Percentiles rank a stretch among this genome's conserved stretches.
Evolutionary conservation across 2,113 vertebrate genomes (phyloP).

Genomic region (Marcusenius ussheri): DNA sequence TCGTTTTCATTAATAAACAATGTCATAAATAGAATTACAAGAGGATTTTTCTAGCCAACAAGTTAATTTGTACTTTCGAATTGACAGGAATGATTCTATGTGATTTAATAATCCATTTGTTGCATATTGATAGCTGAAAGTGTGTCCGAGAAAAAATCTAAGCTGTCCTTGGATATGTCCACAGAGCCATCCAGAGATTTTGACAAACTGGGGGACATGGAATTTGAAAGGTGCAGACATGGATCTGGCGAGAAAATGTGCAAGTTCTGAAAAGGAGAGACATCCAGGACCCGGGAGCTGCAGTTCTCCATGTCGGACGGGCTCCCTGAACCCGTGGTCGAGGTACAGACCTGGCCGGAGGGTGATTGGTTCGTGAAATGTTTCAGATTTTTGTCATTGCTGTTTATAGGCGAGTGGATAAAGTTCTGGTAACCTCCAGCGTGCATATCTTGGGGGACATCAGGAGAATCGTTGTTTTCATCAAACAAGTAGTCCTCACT

Average conservation of each 20-base stretch:
- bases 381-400: conserved; percentile 97
- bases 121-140: conserved; percentile 90
- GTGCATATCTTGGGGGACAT: conserved; percentile 74
- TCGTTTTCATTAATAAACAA: conserved; percentile 47
- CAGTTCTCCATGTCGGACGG: conserved; percentile 93
- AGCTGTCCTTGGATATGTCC: conserved; percentile 79
- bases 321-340: conserved; percentile 90
- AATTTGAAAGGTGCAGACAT: conserved; percentile 82
- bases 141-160: conserved; percentile 95
- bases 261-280: conserved; percentile 86
- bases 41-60: conserved; percentile 32
- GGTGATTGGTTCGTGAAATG: conserved; percentile 85
- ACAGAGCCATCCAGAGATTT: conserved; percentile 80
- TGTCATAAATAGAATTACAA: conserved; percentile 46
- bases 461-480: conserved; percentile 76
- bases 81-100: background rate
- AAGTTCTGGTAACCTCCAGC: conserved; percentile 80
- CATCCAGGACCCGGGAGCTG: conserved; percentile 75
- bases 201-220: conserved; percentile 82
- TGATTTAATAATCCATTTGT: conserved; percentile 83
- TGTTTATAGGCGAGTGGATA: conserved; percentile 72
- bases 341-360: conserved; percentile 80
- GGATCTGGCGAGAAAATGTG: conserved; percentile 81
- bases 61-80: background rate
- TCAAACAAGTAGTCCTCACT: conserved; percentile 83